phyloP scores from a whole-genome alignment of 2,797 vertebrate species.

The Ataeniobius toweri region DNA sequence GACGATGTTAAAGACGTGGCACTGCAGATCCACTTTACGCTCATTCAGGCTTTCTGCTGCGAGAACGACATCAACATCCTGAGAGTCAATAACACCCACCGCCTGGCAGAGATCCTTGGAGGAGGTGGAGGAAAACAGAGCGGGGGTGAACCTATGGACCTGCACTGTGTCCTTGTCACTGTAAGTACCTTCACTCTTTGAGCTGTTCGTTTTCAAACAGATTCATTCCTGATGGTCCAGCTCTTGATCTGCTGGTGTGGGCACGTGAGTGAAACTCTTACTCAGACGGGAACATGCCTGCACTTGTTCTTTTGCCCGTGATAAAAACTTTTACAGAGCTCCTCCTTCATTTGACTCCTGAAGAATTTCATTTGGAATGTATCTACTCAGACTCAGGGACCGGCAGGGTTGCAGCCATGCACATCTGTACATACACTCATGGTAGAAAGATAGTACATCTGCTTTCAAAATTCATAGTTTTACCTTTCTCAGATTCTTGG shows the following conservation, averaged over 20 bases:
- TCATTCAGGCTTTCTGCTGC: slow-evolving; percentile 96
- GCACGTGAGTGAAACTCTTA: slow-evolving; percentile 42
- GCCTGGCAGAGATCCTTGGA: slow-evolving; percentile 86
- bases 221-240: not conserved
- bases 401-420: not conserved
- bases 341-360: slow-evolving; percentile 46
- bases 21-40: slow-evolving; percentile 96
- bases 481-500: not conserved
- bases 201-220: not conserved
- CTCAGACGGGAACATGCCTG: slow-evolving; percentile 43
- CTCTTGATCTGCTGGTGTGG: not conserved
- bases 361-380: slow-evolving; percentile 38
- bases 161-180: slow-evolving; percentile 94
- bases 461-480: not conserved
- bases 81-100: slow-evolving; percentile 88
- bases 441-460: not conserved
- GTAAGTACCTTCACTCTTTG: slow-evolving; percentile 72
- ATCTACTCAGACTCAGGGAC: not conserved
- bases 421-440: not conserved
- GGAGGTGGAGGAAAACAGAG: slow-evolving; percentile 66
- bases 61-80: slow-evolving; percentile 96
- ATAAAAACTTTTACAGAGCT: slow-evolving; percentile 38
- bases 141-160: slow-evolving; percentile 85
- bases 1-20: slow-evolving; percentile 91
- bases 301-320: slow-evolving; percentile 55